Evolutionary conservation across 2,113 vertebrate genomes (phyloP).

Genomic region (Podarcis cretensis): DNA sequence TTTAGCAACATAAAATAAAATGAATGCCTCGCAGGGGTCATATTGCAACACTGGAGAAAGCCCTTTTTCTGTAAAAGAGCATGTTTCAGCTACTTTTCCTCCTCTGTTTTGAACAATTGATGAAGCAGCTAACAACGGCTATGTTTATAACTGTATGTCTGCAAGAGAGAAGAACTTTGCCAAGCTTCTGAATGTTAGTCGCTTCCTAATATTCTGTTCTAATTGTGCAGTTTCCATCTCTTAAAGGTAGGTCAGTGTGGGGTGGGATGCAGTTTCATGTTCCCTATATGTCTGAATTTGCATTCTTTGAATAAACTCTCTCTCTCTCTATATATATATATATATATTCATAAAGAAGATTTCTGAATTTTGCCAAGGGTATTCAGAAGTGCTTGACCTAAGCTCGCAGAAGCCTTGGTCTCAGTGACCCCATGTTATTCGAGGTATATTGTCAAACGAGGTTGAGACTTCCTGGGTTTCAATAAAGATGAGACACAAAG

Average conservation of each 20-base stretch:
- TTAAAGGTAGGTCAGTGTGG: background rate
- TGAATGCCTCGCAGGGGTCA: background rate
- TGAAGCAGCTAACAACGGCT: background rate
- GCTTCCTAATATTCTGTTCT: background rate
- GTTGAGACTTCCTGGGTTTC: too few species aligned
- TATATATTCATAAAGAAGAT: background rate
- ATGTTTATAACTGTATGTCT: background rate
- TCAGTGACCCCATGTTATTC: too few species aligned
- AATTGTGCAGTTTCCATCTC: background rate
- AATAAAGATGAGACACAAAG: background rate
- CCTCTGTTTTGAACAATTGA: background rate
- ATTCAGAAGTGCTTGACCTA: background rate
- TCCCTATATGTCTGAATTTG: background rate
- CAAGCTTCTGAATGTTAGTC: background rate
- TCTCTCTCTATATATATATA: too few species aligned
- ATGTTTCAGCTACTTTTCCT: background rate
- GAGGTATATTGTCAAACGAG: background rate
- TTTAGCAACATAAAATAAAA: background rate
- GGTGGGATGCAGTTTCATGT: background rate
- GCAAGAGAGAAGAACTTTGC: background rate
- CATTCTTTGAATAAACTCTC: background rate
- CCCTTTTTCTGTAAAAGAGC: background rate
- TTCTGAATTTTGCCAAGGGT: background rate
- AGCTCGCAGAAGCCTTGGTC: too few species aligned
- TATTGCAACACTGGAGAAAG: background rate